Percentiles rank a stretch among this genome's conserved stretches.
Conservation (phyloP, 2,888 invertebrate genomes). For the Argynnis bischoffii region DNA sequence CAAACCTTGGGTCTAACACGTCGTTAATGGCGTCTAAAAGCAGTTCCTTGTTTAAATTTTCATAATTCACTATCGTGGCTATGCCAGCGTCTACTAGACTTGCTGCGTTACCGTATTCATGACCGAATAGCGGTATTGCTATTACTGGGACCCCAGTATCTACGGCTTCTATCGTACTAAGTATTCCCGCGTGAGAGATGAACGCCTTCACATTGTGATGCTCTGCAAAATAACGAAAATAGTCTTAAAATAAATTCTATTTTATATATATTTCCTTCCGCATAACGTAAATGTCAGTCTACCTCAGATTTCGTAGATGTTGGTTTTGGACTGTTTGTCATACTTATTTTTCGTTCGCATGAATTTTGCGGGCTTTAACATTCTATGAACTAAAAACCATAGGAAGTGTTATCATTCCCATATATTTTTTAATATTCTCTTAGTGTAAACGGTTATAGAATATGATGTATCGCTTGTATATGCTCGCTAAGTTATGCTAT, state of each 20-base stretch:
- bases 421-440: too few species aligned
- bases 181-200: constrained; percentile 85
- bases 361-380: too few species aligned
- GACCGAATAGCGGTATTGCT: constrained; percentile 87
- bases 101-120: constrained; percentile 86
- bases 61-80: constrained; percentile 81
- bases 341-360: too few species aligned
- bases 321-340: too few species aligned
- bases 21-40: constrained; percentile 81
- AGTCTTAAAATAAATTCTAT: neutral
- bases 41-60: constrained; percentile 80
- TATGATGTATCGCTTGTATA: too few species aligned
- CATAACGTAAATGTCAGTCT: neutral
- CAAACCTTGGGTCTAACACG: constrained; percentile 82
- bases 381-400: too few species aligned
- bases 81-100: constrained; percentile 83
- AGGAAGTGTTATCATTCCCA: too few species aligned
- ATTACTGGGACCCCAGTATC: constrained; percentile 86
- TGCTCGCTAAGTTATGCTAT: too few species aligned
- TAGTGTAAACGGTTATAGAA: too few species aligned
- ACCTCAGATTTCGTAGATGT: too few species aligned
- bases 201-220: constrained; percentile 86
- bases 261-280: neutral
- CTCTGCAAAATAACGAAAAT: constrained; percentile 66
- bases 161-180: constrained; percentile 86